Conservation (phyloP, 2,888 invertebrate genomes). For the Seira musarum region DNA sequence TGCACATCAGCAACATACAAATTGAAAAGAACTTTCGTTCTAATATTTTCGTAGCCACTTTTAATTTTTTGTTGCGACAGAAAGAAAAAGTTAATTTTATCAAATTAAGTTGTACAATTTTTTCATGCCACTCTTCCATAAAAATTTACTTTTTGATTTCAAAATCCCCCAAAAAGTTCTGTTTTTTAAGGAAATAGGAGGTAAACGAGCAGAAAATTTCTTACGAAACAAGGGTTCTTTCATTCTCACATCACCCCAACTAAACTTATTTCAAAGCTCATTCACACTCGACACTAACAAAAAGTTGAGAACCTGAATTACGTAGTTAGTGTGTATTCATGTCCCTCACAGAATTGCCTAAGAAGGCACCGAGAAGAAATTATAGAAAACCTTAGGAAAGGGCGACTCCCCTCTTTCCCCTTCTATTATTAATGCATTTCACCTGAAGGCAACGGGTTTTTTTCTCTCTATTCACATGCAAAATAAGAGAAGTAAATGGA, state of each 20-base stretch:
- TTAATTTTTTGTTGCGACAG: background rate
- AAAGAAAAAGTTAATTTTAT: background rate
- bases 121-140: background rate
- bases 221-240: no score
- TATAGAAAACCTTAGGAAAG: background rate
- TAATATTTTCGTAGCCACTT: background rate
- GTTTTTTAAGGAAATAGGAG: no score
- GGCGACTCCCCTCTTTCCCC: background rate
- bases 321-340: no score
- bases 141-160: background rate
- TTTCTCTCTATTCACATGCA: background rate
- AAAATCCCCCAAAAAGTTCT: background rate
- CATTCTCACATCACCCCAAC: conserved; percentile 5
- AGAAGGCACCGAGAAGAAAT: background rate
- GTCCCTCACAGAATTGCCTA: no score
- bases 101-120: background rate
- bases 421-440: background rate
- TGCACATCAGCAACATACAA: background rate
- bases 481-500: background rate
- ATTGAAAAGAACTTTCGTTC: background rate
- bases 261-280: no score
- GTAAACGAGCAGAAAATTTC: no score
- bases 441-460: background rate
- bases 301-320: background rate
- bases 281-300: background rate